Evolutionary conservation across 37 sponge, comb jelly and placozoan species (phyloP).

Genomic region (Spongia lamella): DNA sequence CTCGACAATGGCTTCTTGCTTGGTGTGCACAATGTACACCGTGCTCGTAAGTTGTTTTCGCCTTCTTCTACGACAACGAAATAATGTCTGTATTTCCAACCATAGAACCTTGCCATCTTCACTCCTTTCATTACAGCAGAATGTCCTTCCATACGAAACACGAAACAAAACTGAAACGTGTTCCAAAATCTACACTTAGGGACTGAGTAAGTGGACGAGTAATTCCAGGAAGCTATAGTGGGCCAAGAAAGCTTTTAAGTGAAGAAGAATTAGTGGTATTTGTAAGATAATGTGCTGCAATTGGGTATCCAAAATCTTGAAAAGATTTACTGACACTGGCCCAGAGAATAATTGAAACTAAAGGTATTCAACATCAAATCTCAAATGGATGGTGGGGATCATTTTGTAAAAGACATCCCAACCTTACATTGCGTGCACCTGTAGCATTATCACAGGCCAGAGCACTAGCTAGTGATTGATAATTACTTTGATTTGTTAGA

Average conservation of each 20-base stretch:
- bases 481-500: slow-evolving; percentile 47
- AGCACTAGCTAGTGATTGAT: slow-evolving; percentile 17
- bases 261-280: neutral
- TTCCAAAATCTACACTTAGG: slow-evolving; percentile 25
- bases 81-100: too few species aligned
- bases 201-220: slow-evolving; percentile 24
- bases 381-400: slow-evolving; percentile 35
- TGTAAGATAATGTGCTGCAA: too few species aligned
- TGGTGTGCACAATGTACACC: too few species aligned
- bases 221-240: slow-evolving; percentile 1
- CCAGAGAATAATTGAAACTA: slow-evolving; percentile 2
- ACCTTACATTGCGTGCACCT: slow-evolving; percentile 24
- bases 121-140: too few species aligned
- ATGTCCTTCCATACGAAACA: too few species aligned
- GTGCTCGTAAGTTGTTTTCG: too few species aligned
- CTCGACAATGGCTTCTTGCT: too few species aligned
- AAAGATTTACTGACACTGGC: slow-evolving; percentile 17
- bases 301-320: slow-evolving; percentile 17
- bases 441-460: slow-evolving; percentile 36
- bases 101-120: too few species aligned
- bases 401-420: slow-evolving; percentile 39
- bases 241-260: neutral
- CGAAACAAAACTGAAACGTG: neutral
- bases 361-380: neutral
- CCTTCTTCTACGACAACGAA: too few species aligned